Base-by-base conservation (phyloP, 2,888 invertebrate genomes). In the Latheticus oryzae region DNA sequence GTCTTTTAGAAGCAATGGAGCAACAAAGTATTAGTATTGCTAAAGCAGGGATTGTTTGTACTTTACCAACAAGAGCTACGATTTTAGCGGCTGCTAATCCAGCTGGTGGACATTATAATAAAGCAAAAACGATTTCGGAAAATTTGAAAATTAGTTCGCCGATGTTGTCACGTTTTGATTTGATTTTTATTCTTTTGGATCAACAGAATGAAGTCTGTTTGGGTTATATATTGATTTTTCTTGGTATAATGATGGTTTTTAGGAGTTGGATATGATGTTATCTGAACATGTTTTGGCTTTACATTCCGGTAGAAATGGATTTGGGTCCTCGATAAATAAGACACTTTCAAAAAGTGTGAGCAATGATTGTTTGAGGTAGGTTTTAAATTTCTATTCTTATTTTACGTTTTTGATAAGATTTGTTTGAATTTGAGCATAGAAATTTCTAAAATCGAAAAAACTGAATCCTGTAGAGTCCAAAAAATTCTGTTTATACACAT, bases 41-140 rank as follows among this genome's bases (percentile, higher is more conserved):
- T 1, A 94, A 95, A 76, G 91, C 91, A n/a, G 93, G 93, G 2
- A 87, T 92, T 9, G 88, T 92, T 30, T 91, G 89, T 75, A 89
- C 88, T 47, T 80, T 96, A 33, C 89, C 92, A 12, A 90, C 94
- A 0, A 84, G 92, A 42, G 89, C 93, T 0, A 89, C 94, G 0
- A 88, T 97, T 13, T 80, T 97, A 33, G 96, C 95, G 19, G 95
- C 95, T 2, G 97, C 96, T 1, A 97, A 97, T 83, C 96, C 97
- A 1, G 84, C 87, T 0, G 89, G 88, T 9, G 96, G 96, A 3
- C 91, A 91, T 68, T 97, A 96, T 74, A 89, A 95, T 75, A 87
- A 89, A 70, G 86, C 88, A 0, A 95, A 93, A 80, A 91, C 93
- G 7, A 87, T 97, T 1, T 84, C 89, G 0, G 95, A 96, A 80